Percentiles rank a stretch among this genome's conserved stretches.
These are phyloP conservation scores for Anastrepha obliqua DNA, from an alignment of 1,140 invertebrate species.

Conservation along the genomic window DNA sequence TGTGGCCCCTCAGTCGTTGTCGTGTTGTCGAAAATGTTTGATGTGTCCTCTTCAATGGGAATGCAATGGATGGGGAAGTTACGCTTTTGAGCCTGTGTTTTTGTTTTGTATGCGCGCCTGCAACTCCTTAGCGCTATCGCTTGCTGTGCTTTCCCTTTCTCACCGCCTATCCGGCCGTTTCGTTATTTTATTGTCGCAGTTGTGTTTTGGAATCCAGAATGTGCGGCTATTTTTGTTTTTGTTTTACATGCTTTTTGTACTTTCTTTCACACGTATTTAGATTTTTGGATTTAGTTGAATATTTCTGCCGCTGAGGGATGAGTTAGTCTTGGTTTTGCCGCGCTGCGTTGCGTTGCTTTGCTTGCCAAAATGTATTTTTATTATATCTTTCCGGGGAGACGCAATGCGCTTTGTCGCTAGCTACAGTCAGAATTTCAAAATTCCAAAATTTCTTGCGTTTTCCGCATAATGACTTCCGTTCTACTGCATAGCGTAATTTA, in stretches of 20 bases:
- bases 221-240: too few relatives aligned
- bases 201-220: too few relatives aligned
- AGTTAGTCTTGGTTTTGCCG: not conserved
- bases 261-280: too few relatives aligned
- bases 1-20: too few relatives aligned
- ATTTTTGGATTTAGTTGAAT: not conserved
- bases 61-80: too few relatives aligned
- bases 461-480: slow-evolving; percentile 43
- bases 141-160: too few relatives aligned
- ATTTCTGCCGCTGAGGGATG: not conserved
- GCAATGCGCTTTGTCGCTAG: slow-evolving; percentile 6
- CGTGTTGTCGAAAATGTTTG: too few relatives aligned
- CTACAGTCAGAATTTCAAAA: not conserved
- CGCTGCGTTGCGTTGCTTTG: slow-evolving; percentile 10
- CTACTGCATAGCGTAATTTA: slow-evolving; percentile 23
- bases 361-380: slow-evolving; percentile 47
- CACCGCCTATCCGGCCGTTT: not conserved
- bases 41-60: too few relatives aligned
- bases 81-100: too few relatives aligned
- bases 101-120: too few relatives aligned
- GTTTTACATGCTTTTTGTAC: too few relatives aligned
- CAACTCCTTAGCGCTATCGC: too few relatives aligned
- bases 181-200: not conserved
- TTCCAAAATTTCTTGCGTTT: slow-evolving; percentile 49
- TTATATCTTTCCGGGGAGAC: slow-evolving; percentile 28